Percentiles rank a stretch among this genome's conserved stretches.
Evolutionary conservation across 2,888 invertebrate species (phyloP).

Genomic region (Polyploca ridens): DNA sequence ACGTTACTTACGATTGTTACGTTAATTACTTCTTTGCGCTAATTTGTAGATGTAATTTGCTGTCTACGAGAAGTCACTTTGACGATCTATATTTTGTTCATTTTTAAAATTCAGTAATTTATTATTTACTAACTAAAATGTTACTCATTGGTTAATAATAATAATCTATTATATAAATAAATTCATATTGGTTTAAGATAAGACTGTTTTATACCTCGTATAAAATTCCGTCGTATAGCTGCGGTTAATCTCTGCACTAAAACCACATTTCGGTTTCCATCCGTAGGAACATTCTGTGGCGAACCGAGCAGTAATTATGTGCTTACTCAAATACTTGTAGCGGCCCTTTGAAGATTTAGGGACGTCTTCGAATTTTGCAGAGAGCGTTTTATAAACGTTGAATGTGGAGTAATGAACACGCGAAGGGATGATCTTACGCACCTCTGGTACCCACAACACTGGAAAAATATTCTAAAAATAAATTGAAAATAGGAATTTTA

Average conservation of each 20-base stretch:
- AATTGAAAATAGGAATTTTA: background rate
- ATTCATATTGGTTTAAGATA: background rate
- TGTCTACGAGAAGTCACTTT: too few species aligned
- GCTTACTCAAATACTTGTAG: constrained; percentile 31
- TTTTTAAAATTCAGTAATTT: too few species aligned
- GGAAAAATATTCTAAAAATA: background rate
- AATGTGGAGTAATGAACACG: constrained; percentile 8
- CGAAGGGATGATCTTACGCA: constrained; percentile 4
- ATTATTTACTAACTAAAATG: background rate
- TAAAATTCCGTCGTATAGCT: constrained; percentile 14
- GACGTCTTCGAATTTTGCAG: constrained; percentile 22
- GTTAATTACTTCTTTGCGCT: too few species aligned
- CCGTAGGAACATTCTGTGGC: constrained; percentile 25
- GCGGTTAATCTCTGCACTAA: constrained; percentile 20
- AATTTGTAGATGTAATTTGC: too few species aligned
- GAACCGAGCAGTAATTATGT: constrained; percentile 29
- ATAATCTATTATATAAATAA: too few species aligned
- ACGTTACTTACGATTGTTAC: too few species aligned
- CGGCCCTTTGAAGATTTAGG: constrained; percentile 22
- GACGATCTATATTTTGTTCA: too few species aligned
- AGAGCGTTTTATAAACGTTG: constrained; percentile 4
- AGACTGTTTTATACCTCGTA: background rate
- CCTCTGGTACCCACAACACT: background rate
- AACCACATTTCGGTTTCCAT: constrained; percentile 28
- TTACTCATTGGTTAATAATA: too few species aligned